phyloP scores from a whole-genome alignment of 2,113 vertebrate genomes.

The Pluvianellus socialis region DNA sequence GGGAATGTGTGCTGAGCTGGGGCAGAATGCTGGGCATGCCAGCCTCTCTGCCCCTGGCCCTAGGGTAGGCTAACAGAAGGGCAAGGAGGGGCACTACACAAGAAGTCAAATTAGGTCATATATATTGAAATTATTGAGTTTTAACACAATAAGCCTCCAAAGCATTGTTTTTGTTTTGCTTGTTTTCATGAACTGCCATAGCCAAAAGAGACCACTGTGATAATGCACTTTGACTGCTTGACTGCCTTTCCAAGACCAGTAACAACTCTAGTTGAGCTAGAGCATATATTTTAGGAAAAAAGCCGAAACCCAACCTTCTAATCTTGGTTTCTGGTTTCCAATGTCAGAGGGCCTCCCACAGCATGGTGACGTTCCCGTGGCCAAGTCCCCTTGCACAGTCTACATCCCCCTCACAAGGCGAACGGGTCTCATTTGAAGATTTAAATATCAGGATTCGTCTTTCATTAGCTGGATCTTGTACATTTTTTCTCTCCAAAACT shows the following conservation, averaged over 20 bases:
- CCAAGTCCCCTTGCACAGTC: not conserved
- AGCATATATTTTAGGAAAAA: slow-evolving; percentile 46
- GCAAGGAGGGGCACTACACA: not conserved
- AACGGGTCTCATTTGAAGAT: not conserved
- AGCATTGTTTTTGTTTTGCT: not conserved
- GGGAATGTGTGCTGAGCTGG: not conserved
- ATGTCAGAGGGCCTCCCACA: slow-evolving; percentile 43
- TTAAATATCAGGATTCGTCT: slow-evolving; percentile 28
- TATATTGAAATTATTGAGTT: not conserved
- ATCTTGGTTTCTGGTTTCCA: slow-evolving; percentile 60
- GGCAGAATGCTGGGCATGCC: not conserved
- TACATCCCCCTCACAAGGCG: not conserved
- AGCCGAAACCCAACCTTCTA: slow-evolving; percentile 45
- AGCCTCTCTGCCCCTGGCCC: not conserved
- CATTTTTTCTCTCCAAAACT: not conserved
- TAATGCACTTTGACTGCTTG: slow-evolving; percentile 16
- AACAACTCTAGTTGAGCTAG: not conserved
- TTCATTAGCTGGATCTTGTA: not conserved
- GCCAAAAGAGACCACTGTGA: not conserved
- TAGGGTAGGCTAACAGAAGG: not conserved
- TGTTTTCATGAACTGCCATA: not conserved
- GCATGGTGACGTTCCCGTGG: not conserved
- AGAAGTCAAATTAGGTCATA: not conserved
- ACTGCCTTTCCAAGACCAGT: not conserved
- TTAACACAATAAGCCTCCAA: not conserved